Evolutionary conservation across 2,113 vertebrate species (phyloP).

Genomic region (Sebastes fasciatus): DNA sequence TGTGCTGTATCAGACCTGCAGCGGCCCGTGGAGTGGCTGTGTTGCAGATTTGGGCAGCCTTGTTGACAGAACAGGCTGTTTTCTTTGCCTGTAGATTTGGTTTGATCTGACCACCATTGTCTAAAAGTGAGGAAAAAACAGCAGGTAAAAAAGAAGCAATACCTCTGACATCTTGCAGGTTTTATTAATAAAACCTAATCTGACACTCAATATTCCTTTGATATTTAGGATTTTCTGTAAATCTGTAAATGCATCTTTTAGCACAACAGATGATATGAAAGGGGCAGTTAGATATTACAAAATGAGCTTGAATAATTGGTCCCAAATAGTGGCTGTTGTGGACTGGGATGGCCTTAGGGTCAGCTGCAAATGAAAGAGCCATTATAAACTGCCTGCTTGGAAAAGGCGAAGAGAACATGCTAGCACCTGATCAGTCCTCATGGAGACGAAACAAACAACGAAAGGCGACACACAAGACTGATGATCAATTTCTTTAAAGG

Average conservation of each 20-base stretch:
- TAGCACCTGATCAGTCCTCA: conserved; percentile 63
- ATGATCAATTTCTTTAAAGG: not conserved
- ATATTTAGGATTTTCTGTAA: not conserved
- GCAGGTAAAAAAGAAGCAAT: not conserved
- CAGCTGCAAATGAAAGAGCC: conserved; percentile 58
- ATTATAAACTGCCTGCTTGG: conserved; percentile 49
- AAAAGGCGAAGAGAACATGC: conserved; percentile 35
- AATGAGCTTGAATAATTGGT: conserved; percentile 4
- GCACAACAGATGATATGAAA: not conserved
- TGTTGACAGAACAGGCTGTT: conserved; percentile 42
- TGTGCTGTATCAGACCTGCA: conserved; percentile 68
- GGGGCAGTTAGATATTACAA: not conserved
- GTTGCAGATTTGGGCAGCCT: conserved; percentile 40
- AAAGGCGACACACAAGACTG: not conserved
- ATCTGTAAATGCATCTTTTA: not conserved
- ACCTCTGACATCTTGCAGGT: not conserved
- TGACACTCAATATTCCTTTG: not conserved
- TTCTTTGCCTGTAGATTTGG: conserved; percentile 57
- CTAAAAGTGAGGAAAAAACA: conserved; percentile 44
- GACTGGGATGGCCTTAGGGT: conserved; percentile 47
- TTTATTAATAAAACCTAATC: not conserved
- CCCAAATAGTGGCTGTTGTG: conserved; percentile 15
- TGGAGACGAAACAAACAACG: conserved; percentile 17
- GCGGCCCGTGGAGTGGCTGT: conserved; percentile 30
- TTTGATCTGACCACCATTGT: conserved; percentile 41